Evolutionary conservation across 2,888 invertebrate genomes (phyloP).

Genomic region (Nephrotoma flavescens): DNA sequence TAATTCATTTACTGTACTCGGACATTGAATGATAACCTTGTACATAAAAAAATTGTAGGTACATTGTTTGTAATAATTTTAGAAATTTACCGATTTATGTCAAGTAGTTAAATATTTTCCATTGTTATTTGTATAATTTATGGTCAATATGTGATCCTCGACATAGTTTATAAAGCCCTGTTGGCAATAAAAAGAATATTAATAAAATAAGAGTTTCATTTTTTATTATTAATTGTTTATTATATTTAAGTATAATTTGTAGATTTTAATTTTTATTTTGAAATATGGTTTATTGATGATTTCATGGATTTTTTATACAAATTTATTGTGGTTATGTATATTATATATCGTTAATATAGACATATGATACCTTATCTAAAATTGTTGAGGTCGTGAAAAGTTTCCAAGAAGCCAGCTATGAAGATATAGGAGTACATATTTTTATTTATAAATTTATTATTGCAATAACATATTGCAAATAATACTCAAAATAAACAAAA

Average conservation of each 20-base stretch:
- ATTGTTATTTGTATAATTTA: background rate
- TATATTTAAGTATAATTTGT: background rate
- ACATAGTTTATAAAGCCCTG: background rate
- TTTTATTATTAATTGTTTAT: background rate
- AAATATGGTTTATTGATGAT: background rate
- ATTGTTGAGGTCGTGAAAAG: no score
- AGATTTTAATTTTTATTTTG: background rate
- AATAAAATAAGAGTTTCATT: background rate
- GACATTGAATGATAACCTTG: background rate
- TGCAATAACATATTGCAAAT: no score
- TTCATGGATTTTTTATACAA: background rate
- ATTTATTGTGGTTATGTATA: no score
- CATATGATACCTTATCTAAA: no score
- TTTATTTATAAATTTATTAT: no score
- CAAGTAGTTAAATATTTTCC: background rate
- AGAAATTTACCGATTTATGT: background rate
- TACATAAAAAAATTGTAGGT: background rate
- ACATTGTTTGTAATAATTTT: background rate
- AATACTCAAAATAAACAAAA: no score
- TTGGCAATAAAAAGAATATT: background rate
- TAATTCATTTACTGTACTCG: background rate
- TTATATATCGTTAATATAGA: no score
- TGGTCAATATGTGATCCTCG: background rate
- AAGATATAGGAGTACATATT: no score
- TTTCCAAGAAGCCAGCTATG: no score